A percentile compares a stretch with the other conserved stretches of the same genome.
These are phyloP conservation scores for Chionomys nivalis DNA, from an alignment of 2,113 vertebrate genomes.

Conservation along the genomic window DNA sequence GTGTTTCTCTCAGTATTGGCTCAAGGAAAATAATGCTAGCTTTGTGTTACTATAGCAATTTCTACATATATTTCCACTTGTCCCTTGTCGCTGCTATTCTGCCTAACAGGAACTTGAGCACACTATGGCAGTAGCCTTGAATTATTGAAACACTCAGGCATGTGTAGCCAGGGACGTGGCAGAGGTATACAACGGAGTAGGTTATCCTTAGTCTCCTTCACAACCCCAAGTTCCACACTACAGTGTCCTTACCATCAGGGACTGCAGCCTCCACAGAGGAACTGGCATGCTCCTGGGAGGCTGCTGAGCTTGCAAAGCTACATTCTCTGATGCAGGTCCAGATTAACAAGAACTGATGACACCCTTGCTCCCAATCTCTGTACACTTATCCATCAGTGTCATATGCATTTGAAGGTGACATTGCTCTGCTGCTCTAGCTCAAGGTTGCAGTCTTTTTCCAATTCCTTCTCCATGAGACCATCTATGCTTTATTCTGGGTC, in stretches of 20 bases:
- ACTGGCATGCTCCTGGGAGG: background rate
- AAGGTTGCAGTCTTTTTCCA: background rate
- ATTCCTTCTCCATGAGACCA: background rate
- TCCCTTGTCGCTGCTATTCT: background rate
- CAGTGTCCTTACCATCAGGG: background rate
- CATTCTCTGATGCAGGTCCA: background rate
- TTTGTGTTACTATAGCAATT: background rate
- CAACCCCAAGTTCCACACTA: background rate
- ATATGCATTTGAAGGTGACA: slow-evolving; percentile 36
- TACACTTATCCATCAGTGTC: slow-evolving; percentile 2
- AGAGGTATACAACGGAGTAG: background rate
- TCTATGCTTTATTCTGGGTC: background rate
- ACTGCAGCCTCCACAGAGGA: background rate
- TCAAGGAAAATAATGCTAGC: background rate
- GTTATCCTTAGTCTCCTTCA: background rate
- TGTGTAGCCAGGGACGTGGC: background rate
- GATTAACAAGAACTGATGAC: slow-evolving; percentile 13
- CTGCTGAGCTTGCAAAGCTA: slow-evolving; percentile 8
- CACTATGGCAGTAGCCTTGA: background rate
- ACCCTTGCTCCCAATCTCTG: background rate
- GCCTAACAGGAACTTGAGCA: background rate
- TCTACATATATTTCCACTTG: background rate
- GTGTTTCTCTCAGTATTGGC: background rate
- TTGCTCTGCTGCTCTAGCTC: background rate
- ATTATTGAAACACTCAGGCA: background rate